Conservation (phyloP, 2,113 vertebrate species). For the Zosterops hypoxanthus region DNA sequence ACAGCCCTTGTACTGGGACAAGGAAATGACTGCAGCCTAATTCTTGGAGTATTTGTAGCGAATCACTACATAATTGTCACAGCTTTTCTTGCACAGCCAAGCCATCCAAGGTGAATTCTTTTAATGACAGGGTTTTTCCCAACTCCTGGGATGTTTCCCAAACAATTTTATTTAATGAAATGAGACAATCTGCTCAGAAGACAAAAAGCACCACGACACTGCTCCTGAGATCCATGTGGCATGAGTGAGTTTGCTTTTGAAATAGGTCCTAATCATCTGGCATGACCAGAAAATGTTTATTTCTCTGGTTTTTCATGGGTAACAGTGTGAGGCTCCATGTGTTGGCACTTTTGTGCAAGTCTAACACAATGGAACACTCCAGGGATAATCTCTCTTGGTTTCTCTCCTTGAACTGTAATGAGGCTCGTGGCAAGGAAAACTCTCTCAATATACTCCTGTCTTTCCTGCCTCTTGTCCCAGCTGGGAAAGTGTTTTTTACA, state of each 20-base stretch:
- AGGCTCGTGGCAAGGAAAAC: not conserved
- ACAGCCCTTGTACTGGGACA: not conserved
- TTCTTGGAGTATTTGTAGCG: not conserved
- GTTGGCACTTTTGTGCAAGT: not conserved
- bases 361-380: not conserved
- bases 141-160: not conserved
- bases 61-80: not conserved
- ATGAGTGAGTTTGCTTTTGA: not conserved
- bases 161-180: not conserved
- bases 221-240: not conserved
- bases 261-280: not conserved
- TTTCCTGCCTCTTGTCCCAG: not conserved
- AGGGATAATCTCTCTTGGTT: not conserved
- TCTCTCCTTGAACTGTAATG: not conserved
- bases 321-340: accelerated
- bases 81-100: not conserved
- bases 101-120: not conserved
- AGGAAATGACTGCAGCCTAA: not conserved
- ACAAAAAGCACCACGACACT: not conserved
- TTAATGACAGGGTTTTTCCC: not conserved
- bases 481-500: not conserved
- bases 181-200: not conserved
- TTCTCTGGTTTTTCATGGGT: not conserved
- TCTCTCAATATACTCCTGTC: not conserved
- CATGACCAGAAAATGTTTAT: not conserved